phyloP scores from a whole-genome alignment of 2,113 vertebrate genomes.

The Riparia riparia region DNA sequence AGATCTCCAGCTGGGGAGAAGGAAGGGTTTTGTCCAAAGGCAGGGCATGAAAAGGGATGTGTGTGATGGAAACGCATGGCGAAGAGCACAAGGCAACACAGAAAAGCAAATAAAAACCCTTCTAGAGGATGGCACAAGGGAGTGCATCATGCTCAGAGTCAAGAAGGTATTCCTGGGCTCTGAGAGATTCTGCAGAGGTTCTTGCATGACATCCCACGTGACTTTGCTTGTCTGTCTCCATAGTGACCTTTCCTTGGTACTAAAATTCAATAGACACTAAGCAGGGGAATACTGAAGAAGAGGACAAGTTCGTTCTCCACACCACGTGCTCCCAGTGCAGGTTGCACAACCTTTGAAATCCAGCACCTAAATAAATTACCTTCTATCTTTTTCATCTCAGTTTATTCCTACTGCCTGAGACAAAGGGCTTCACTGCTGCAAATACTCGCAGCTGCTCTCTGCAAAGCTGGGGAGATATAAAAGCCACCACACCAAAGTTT shows the following conservation, averaged over 20 bases:
- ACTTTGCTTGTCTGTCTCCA: background rate
- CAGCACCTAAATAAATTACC: background rate
- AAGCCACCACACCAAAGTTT: background rate
- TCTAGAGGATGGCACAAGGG: background rate
- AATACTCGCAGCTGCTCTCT: background rate
- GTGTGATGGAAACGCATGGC: background rate
- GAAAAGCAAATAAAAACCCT: background rate
- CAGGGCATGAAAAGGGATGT: background rate
- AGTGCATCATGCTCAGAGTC: fast-evolving
- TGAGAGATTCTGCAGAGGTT: background rate
- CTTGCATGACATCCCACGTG: fast-evolving
- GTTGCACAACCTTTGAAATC: background rate
- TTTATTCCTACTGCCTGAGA: conserved; percentile 3
- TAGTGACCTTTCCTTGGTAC: background rate
- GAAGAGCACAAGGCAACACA: background rate
- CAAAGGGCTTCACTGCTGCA: background rate
- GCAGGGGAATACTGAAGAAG: background rate
- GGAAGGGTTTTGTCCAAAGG: background rate
- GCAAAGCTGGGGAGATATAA: background rate
- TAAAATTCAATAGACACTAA: background rate
- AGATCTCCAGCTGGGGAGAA: background rate
- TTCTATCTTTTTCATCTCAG: background rate
- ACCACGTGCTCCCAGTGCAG: fast-evolving
- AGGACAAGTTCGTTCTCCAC: background rate
- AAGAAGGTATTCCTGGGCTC: background rate